Base-by-base conservation (phyloP, 2,888 invertebrate genomes). In the Campaea margaritaria region DNA sequence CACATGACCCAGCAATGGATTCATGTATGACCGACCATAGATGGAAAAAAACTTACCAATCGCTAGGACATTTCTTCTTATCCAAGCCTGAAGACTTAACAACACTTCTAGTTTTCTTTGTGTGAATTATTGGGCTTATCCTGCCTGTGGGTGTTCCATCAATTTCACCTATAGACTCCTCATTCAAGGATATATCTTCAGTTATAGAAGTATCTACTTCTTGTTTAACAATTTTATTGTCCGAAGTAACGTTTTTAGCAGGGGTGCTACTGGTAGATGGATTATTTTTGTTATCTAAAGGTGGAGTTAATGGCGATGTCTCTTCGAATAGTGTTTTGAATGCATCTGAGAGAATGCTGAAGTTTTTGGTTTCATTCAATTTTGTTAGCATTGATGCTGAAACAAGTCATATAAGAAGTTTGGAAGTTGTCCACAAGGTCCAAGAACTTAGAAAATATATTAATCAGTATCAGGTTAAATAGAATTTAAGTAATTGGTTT, bases 141-240 rank as follows among this genome's bases (percentile, higher is more conserved):
- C 87, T 77, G 0, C 89, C 90, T 0, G 83, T 82, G 0, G 90
- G 87, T 0, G 90, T 89, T 0, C 83, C 83, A 56, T 88, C 87
- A 55, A 89, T 89, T 64, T 90, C 90, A 2, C 82, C 82, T 0
- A 83, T 28, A 0, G 88, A 87, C 12, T 84, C 83, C 55, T 89
- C 83, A 58, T 75, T 73, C 11, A 65, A 60, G 0, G 70, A 73
- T 2, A 68, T 56, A 58, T 83, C 76, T 42, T 78, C 74, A 56
- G 65, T 53, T 42, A 67, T 63, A 12, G 70, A 67, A 36, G 47
- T 50, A 51, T 61, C 47, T 48, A 53, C 34, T 15, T 42, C 27
- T 16, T 36, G 14, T 15, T 28, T 50, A 36, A 27, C 13, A 16
- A 38, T 21, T 36, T 41, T 39, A 16, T 36, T 21, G 21, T 21